Evolutionary conservation across 35 echinoderm and acorn worm species (phyloP).

Genomic region (Anneissia japonica): DNA sequence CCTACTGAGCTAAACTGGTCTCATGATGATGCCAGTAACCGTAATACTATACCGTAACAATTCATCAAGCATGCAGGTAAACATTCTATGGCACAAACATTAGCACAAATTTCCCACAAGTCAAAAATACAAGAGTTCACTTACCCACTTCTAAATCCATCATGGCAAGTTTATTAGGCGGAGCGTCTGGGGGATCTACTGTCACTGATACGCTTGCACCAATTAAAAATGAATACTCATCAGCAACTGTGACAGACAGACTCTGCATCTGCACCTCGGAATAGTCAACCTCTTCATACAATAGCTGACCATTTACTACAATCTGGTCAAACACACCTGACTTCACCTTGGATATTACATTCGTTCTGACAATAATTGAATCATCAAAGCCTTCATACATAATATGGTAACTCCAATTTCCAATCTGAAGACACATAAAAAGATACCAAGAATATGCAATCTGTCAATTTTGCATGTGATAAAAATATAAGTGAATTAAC

Average conservation of each 20-base stretch:
- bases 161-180: neutral
- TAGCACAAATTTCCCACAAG: too few species aligned
- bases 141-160: neutral
- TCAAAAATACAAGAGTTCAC: too few species aligned
- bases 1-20: too few species aligned
- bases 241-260: neutral
- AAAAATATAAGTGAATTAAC: too few species aligned
- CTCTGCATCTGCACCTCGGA: neutral
- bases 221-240: neutral
- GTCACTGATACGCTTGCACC: neutral
- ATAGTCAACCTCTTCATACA: neutral
- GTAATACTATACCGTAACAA: too few species aligned
- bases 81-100: too few species aligned
- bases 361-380: neutral
- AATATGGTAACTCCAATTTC: neutral
- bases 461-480: too few species aligned
- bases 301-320: neutral
- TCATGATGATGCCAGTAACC: too few species aligned
- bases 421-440: neutral
- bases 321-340: neutral
- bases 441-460: too few species aligned
- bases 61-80: too few species aligned
- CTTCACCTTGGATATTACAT: neutral
- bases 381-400: neutral
- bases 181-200: neutral